phyloP scores from a whole-genome alignment of 1,140 invertebrate species.

The Lepidostoma basale region DNA sequence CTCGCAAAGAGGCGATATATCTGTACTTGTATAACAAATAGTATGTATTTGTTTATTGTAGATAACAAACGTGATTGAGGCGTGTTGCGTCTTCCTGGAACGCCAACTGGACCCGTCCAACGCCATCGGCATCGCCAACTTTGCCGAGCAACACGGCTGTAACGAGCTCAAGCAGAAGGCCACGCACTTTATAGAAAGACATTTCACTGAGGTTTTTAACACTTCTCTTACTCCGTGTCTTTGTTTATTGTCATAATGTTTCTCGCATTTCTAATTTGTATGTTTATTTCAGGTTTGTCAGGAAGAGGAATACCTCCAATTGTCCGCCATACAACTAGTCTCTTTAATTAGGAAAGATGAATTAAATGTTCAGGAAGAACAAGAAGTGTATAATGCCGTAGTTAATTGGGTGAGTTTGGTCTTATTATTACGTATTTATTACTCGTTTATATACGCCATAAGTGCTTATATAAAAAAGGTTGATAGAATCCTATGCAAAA shows the following conservation, averaged over 20 bases:
- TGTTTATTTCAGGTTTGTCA: conserved; percentile 71
- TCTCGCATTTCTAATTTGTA: conserved; percentile 7
- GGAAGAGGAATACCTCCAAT: conserved; percentile 88
- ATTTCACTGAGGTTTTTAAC: conserved; percentile 77
- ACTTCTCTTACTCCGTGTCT: conserved; percentile 13
- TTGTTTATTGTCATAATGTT: neutral
- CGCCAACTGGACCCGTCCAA: conserved; percentile 91
- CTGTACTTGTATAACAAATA: neutral
- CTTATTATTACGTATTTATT: no score
- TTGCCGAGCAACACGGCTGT: conserved; percentile 90
- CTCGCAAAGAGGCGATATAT: neutral
- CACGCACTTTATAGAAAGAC: conserved; percentile 86
- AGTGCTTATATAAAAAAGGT: no score
- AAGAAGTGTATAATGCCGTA: conserved; percentile 90
- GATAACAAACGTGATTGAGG: conserved; percentile 88
- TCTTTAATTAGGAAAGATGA: conserved; percentile 84
- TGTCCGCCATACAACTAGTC: conserved; percentile 80
- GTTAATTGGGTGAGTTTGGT: conserved; percentile 80
- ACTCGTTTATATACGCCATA: no score
- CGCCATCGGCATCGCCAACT: conserved; percentile 90
- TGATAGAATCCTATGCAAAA: no score
- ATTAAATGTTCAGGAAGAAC: conserved; percentile 87
- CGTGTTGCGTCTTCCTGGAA: conserved; percentile 89
- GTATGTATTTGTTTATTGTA: no score
- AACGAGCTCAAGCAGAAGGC: conserved; percentile 82